These are phyloP conservation scores for Coenonympha glycerion DNA, from an alignment of 2,888 invertebrate genomes.

Conservation along the genomic window DNA sequence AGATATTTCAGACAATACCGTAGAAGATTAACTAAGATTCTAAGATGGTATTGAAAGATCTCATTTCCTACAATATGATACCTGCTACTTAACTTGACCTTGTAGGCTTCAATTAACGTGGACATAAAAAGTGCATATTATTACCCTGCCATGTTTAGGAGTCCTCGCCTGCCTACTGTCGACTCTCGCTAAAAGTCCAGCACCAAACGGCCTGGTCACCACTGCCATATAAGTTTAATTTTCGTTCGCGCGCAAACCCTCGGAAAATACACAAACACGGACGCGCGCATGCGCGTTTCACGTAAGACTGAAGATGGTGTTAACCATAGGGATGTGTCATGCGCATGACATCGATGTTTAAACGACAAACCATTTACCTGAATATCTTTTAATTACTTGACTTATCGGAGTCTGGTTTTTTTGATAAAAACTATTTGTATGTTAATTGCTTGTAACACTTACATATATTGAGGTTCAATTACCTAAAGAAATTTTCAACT, in stretches of 20 bases:
- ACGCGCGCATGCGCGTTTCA: slow-evolving; percentile 63
- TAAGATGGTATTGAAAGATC: slow-evolving; percentile 25
- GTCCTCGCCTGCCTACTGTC: slow-evolving; percentile 48
- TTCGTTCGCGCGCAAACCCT: slow-evolving; percentile 33
- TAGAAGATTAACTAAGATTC: slow-evolving; percentile 16
- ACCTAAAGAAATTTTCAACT: background rate
- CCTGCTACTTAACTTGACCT: slow-evolving; percentile 17
- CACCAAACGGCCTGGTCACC: slow-evolving; percentile 62
- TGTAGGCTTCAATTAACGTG: slow-evolving; percentile 29
- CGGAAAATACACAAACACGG: slow-evolving; percentile 55
- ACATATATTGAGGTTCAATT: background rate
- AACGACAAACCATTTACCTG: slow-evolving; percentile 8
- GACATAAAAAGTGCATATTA: slow-evolving; percentile 22
- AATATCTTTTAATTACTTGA: slow-evolving; percentile 9
- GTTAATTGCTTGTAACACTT: slow-evolving; percentile 10
- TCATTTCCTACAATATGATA: slow-evolving; percentile 15
- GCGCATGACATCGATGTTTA: slow-evolving; percentile 19
- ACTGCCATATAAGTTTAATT: slow-evolving; percentile 70
- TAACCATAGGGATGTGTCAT: slow-evolving; percentile 39
- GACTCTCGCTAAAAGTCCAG: slow-evolving; percentile 57
- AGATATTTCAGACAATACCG: slow-evolving; percentile 19
- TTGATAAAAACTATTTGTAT: slow-evolving; percentile 17
- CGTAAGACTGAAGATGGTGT: slow-evolving; percentile 65
- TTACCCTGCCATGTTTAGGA: slow-evolving; percentile 61
- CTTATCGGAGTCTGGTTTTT: slow-evolving; percentile 8